Evolutionary conservation across 2,888 invertebrate species (phyloP).

Genomic region (Drosophila glabriapex): DNA sequence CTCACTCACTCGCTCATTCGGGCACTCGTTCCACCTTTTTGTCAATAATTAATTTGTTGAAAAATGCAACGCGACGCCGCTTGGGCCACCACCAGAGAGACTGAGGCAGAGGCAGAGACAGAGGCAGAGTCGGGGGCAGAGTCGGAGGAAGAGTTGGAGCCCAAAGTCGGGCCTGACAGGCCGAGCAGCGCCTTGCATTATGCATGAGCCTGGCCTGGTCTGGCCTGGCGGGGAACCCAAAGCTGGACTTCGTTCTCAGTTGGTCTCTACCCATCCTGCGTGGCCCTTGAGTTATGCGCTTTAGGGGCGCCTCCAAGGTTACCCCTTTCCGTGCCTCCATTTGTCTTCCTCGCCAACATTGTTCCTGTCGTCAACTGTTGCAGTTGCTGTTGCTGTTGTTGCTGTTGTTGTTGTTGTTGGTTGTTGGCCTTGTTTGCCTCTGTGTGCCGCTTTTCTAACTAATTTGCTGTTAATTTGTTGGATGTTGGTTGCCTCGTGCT

Average conservation of each 20-base stretch:
- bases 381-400: background rate
- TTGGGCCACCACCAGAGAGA: constrained; percentile 67
- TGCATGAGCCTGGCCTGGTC: constrained; percentile 68
- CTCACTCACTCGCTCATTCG: constrained; percentile 21
- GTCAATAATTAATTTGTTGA: constrained; percentile 80
- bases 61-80: constrained; percentile 68
- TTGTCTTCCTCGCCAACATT: background rate
- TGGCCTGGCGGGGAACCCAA: constrained; percentile 39
- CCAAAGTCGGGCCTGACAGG: constrained; percentile 35
- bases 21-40: constrained; percentile 70
- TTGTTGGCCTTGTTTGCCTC: constrained; percentile 2
- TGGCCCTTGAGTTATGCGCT: constrained; percentile 70
- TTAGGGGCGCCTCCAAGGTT: constrained; percentile 76
- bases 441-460: constrained; percentile 62
- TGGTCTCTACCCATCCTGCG: constrained; percentile 20
- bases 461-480: constrained; percentile 73
- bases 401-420: background rate
- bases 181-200: constrained; percentile 63
- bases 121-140: background rate
- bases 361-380: constrained; percentile 4
- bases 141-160: background rate
- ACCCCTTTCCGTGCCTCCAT: constrained; percentile 17
- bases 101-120: background rate
- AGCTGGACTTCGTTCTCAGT: constrained; percentile 9
- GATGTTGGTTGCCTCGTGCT: constrained; percentile 29